Base-by-base conservation (phyloP, 1,140 invertebrate species). In the Adoxophyes honmai region DNA sequence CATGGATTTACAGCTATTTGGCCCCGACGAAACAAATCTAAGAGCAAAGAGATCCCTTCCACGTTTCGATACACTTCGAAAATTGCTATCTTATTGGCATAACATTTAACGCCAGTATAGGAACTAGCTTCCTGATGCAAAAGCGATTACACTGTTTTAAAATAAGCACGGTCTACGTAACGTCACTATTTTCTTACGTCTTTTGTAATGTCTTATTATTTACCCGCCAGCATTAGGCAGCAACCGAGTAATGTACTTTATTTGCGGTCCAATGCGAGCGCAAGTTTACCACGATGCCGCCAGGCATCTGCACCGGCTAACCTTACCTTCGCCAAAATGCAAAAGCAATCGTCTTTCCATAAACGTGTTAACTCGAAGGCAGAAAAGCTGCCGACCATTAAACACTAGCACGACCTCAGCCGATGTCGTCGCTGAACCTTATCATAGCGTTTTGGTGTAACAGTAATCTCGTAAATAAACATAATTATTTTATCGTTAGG, bases 1-100 rank as follows among this genome's bases (percentile, higher is more conserved):
- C 83, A 86, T 86, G 81, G 83, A 81, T 75, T 73, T 78, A 83
- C 58, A 84, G 65, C 76, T 86, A 86, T 83, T 86, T 86, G 83
- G 81, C 79, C 83, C 83, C 82, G 64, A 81, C 72, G 73, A 86
- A 81, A 81, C 63, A 69, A 79, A 75, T 75, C 62, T 73, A 73
- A 72, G 67, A 77, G 69, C 70, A 73, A 65, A 78, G 78, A 82
- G 75, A 84, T 80, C 70, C 21, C 21, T 72, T 57, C 66, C 73
- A 64, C 48, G 55, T 42, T 57, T 48, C 13, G 36, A 58, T 52
- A 48, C 14, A 56, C 48, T 57, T 35, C 54, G 9, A 18, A 61
- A 34, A 55, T 38, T 54, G 28, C 14, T 15, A 48, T 28, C 21
- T 48, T 48, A 44, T 48, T 48, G 42, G 55, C 44, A 34, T 28